Evolutionary conservation across 1,140 invertebrate species (phyloP).

Genomic region (Drepana arcuata): DNA sequence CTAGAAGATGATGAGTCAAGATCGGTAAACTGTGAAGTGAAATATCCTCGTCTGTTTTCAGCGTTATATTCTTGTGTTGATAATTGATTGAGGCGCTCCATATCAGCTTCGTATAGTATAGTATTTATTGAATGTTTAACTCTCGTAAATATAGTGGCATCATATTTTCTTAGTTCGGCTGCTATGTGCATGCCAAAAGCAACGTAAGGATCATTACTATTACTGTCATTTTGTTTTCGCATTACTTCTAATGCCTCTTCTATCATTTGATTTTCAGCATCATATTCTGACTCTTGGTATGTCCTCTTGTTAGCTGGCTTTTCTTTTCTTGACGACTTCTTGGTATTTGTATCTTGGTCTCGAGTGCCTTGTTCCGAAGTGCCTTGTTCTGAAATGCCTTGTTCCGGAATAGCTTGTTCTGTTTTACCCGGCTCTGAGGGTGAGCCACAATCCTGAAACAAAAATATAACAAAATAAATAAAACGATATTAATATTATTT

Average conservation of each 20-base stretch:
- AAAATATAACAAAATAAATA: not conserved
- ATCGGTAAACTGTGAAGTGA: constrained; percentile 3
- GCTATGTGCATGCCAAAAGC: constrained; percentile 5
- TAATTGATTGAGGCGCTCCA: constrained; percentile 2
- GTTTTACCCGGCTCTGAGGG: constrained; percentile 3
- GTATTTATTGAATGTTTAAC: constrained; percentile 5
- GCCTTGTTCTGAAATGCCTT: not conserved
- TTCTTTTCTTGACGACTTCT: constrained; percentile 1
- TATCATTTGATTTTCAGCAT: constrained; percentile 5
- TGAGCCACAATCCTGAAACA: constrained; percentile 3
- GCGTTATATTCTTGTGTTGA: constrained; percentile 2
- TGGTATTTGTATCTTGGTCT: constrained; percentile 4
- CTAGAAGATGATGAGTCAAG: constrained; percentile 4
- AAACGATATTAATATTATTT: constrained; percentile 1
- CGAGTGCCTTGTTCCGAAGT: constrained; percentile 1
- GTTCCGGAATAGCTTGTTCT: constrained; percentile 3
- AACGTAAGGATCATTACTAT: constrained; percentile 5
- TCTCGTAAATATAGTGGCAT: constrained; percentile 2
- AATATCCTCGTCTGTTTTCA: constrained; percentile 4
- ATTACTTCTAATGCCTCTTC: constrained; percentile 7
- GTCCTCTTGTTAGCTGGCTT: constrained; percentile 4
- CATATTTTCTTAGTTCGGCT: constrained; percentile 5
- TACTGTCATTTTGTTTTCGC: constrained; percentile 1
- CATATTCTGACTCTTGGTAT: constrained; percentile 3
- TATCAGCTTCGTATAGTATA: constrained; percentile 5